Percentiles rank a stretch among this genome's conserved stretches.
phyloP scores from a whole-genome alignment of 2,888 invertebrate genomes.

The Suillia variegata region DNA sequence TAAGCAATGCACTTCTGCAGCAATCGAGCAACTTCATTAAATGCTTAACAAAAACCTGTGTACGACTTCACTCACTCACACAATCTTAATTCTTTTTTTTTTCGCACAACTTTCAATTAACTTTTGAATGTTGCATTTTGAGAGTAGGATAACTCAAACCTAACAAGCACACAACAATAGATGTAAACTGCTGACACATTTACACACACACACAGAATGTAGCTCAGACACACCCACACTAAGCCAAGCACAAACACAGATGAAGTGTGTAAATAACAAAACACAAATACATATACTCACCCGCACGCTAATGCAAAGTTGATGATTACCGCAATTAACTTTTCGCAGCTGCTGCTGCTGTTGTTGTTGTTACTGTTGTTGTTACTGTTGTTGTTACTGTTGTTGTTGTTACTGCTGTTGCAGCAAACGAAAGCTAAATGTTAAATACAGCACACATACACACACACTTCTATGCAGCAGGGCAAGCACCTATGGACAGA shows the following conservation, averaged over 20 bases:
- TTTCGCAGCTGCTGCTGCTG: not conserved
- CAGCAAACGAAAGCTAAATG: not conserved
- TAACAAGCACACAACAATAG: not conserved
- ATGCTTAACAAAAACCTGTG: too few species aligned
- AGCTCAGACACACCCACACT: not conserved
- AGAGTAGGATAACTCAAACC: too few species aligned
- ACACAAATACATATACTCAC: not conserved
- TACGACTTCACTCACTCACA: too few species aligned
- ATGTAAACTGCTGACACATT: not conserved
- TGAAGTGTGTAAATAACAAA: too few species aligned
- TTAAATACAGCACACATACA: conserved; percentile 8
- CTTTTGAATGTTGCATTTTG: too few species aligned
- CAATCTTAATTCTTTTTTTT: too few species aligned
- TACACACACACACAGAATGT: not conserved
- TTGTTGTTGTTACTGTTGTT: not conserved
- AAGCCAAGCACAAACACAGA: not conserved
- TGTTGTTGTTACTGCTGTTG: not conserved
- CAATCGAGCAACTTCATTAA: too few species aligned
- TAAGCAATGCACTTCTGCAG: too few species aligned
- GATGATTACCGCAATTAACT: conserved; percentile 15
- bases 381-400: not conserved
- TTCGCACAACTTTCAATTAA: too few species aligned
- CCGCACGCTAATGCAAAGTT: not conserved
- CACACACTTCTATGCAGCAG: conserved; percentile 40
- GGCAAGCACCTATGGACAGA: not conserved